phyloP scores from a whole-genome alignment of 2,797 vertebrate genomes.

The Sparus aurata region DNA sequence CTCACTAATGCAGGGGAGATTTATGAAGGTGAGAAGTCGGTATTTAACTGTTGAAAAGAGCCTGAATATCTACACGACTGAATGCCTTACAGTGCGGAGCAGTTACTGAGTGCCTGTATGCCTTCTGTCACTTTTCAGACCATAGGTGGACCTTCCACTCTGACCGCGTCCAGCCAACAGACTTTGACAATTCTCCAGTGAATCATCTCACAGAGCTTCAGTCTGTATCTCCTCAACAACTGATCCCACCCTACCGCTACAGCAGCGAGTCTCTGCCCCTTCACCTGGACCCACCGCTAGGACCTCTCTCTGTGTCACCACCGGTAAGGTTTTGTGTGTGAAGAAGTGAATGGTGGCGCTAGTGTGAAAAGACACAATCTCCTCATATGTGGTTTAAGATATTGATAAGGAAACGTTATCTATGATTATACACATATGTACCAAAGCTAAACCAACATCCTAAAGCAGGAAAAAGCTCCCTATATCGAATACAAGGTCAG shows the following conservation, averaged over 20 bases:
- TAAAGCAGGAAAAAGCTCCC: not conserved
- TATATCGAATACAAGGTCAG: not conserved
- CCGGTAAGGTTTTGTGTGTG: constrained; percentile 73
- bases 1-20: constrained; percentile 91
- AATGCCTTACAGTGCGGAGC: too few species aligned
- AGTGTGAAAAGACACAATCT: not conserved
- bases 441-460: not conserved
- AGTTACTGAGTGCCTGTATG: not conserved
- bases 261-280: constrained; percentile 88
- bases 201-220: constrained; percentile 95
- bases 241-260: constrained; percentile 91
- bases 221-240: constrained; percentile 90
- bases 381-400: constrained; percentile 4
- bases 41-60: not conserved
- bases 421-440: not conserved
- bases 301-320: constrained; percentile 80
- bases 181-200: constrained; percentile 90
- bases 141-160: constrained; percentile 92
- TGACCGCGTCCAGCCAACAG: constrained; percentile 86
- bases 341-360: not conserved
- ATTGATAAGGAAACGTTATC: not conserved
- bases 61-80: not conserved
- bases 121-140: constrained; percentile 78
- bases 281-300: constrained; percentile 88
- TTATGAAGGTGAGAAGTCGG: constrained; percentile 88